Conservation (phyloP, 2,888 invertebrate species). For the Apamea sordens region DNA sequence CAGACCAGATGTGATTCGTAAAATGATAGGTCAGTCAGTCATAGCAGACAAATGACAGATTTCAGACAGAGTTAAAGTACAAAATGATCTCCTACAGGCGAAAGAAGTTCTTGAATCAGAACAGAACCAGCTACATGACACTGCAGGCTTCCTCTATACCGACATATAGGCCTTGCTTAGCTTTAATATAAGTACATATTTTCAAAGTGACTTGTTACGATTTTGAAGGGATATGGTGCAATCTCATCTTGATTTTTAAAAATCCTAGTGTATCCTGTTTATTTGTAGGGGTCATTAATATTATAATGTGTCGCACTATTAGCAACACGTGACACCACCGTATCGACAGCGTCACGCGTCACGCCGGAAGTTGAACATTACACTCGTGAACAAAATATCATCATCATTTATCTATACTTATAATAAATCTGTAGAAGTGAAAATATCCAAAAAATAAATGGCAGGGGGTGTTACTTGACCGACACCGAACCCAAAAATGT, state of each 20-base stretch:
- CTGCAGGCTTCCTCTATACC: not conserved
- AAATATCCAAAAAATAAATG: no score
- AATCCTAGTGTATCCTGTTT: not conserved
- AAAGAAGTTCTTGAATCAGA: not conserved
- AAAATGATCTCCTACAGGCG: not conserved
- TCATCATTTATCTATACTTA: constrained; percentile 21
- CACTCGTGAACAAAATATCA: constrained; percentile 5
- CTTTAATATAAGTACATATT: not conserved
- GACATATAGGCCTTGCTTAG: not conserved
- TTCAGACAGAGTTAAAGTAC: not conserved
- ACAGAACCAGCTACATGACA: not conserved
- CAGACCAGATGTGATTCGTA: not conserved
- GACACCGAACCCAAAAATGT: no score
- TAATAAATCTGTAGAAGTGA: no score
- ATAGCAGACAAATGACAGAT: not conserved
- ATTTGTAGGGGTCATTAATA: not conserved
- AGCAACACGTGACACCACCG: constrained; percentile 4
- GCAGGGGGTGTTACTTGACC: no score
- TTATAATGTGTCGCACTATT: no score
- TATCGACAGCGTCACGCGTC: not conserved
- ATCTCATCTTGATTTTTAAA: not conserved
- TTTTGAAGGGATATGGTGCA: not conserved
- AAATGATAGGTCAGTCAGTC: not conserved
- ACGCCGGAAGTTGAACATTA: constrained; percentile 5
- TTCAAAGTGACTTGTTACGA: not conserved